phyloP scores from a whole-genome alignment of 2,888 invertebrate species.

The Mimas tiliae region DNA sequence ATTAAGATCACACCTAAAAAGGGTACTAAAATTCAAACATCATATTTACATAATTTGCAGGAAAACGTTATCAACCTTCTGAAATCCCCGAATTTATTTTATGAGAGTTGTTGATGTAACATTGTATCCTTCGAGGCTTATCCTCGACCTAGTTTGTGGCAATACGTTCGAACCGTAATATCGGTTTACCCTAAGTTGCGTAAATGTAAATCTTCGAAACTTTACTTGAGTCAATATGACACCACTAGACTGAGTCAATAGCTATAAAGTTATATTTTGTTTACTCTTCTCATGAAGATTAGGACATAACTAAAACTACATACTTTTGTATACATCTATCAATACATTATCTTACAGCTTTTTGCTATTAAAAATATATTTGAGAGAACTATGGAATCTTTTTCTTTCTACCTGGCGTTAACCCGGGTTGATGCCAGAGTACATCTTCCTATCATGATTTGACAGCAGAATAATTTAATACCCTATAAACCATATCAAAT shows the following conservation, averaged over 20 bases:
- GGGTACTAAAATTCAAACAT: not conserved
- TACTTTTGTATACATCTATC: too few species aligned
- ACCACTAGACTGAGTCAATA: not conserved
- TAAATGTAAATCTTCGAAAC: not conserved
- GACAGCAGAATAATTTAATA: too few species aligned
- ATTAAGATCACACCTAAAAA: not conserved
- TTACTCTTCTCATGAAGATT: too few species aligned
- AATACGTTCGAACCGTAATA: conserved; percentile 30
- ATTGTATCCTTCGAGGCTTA: conserved; percentile 19
- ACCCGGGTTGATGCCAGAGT: too few species aligned
- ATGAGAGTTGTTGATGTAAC: conserved; percentile 3
- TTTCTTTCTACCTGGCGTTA: too few species aligned
- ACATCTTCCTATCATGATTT: too few species aligned
- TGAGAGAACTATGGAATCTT: too few species aligned
- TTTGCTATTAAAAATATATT: too few species aligned
- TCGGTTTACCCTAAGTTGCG: conserved; percentile 38
- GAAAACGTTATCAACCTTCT: not conserved
- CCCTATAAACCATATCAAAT: too few species aligned
- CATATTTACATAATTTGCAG: not conserved
- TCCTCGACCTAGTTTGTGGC: conserved; percentile 15
- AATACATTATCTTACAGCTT: too few species aligned
- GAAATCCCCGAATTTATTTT: not conserved
- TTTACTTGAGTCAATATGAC: not conserved
- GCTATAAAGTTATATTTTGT: too few species aligned
- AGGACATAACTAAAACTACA: too few species aligned